Evolutionary conservation across 2,888 invertebrate species (phyloP).

Genomic region (Balanococcus diminutus): DNA sequence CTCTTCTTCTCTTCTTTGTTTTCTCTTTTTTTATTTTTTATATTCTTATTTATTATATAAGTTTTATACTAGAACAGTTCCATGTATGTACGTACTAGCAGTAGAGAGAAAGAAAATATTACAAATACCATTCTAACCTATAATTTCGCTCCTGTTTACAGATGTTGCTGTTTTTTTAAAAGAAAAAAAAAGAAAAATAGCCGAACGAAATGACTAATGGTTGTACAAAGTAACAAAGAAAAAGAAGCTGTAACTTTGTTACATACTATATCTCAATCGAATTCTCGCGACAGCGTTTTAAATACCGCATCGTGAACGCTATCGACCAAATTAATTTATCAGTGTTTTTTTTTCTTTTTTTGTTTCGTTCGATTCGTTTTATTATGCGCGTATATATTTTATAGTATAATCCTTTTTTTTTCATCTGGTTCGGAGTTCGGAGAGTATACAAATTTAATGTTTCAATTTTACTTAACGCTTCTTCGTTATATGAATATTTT

Average conservation of each 20-base stretch:
- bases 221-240: conserved; percentile 70
- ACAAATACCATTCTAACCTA: neutral
- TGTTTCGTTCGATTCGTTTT: neutral
- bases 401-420: neutral
- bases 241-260: conserved; percentile 70
- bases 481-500: conserved; percentile 25
- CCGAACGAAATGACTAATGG: conserved; percentile 86
- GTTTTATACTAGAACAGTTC: neutral
- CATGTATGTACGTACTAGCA: neutral
- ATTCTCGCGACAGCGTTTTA: conserved; percentile 69
- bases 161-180: conserved; percentile 92
- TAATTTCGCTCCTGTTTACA: conserved; percentile 33
- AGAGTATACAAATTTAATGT: conserved; percentile 11
- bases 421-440: neutral
- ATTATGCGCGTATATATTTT: neutral
- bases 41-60: neutral
- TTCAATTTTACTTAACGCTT: conserved; percentile 39
- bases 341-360: neutral
- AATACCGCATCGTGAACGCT: conserved; percentile 59
- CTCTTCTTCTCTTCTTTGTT: neutral
- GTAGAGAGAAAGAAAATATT: neutral
- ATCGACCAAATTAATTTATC: conserved; percentile 39
- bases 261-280: conserved; percentile 70
- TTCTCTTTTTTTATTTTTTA: neutral
- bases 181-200: conserved; percentile 98